A percentile compares a stretch with the other conserved stretches of the same genome.
Conservation (phyloP, 1,140 invertebrate species). For the Panagrolaimus sp. region DNA sequence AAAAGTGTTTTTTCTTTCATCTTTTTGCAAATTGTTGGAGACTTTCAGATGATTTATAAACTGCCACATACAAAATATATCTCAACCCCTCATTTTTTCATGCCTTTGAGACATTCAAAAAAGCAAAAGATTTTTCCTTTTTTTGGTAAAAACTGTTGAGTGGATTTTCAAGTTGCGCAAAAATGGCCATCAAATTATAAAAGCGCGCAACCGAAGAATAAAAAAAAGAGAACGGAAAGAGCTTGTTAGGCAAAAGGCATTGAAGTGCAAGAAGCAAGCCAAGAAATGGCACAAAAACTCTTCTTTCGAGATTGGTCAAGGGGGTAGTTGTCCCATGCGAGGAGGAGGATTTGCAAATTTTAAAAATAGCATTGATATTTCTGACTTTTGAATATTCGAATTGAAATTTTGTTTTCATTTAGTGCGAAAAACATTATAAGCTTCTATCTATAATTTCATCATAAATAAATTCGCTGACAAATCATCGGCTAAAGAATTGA, state of each 20-base stretch:
- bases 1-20: too few relatives aligned
- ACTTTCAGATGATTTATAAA: neutral
- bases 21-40: neutral
- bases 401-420: neutral
- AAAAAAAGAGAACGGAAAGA: neutral
- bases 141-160: neutral
- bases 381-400: neutral
- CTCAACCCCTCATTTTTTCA: neutral
- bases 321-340: neutral
- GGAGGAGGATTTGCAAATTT: neutral
- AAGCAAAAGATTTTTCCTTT: neutral
- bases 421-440: neutral
- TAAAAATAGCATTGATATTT: too few relatives aligned
- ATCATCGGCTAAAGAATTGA: too few relatives aligned
- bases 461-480: too few relatives aligned
- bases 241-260: conserved; percentile 10
- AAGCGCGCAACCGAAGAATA: neutral
- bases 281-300: neutral
- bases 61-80: neutral
- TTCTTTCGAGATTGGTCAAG: neutral
- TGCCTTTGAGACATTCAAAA: neutral
- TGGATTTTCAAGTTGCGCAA: conserved; percentile 17
- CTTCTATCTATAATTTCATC: neutral
- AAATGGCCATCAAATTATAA: conserved; percentile 17
- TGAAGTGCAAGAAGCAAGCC: conserved; percentile 1